phyloP scores from a whole-genome alignment of 2,888 invertebrate species.

The Lutraria lutraria region DNA sequence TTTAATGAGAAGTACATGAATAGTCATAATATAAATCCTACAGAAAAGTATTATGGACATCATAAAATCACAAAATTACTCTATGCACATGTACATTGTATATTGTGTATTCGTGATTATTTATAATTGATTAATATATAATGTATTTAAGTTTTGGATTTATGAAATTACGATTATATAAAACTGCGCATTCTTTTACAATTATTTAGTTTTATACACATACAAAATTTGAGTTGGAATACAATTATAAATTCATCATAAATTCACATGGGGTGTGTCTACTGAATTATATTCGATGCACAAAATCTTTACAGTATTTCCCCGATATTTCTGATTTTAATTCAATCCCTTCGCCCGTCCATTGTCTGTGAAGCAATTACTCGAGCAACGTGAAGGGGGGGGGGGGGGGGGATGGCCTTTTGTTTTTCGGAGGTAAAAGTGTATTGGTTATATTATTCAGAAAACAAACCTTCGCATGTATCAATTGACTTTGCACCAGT shows the following conservation, averaged over 20 bases:
- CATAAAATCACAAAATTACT: neutral
- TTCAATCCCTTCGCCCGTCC: neutral
- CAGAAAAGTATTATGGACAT: neutral
- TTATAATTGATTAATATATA: too few relatives aligned
- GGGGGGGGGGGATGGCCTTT: neutral
- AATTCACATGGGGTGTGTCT: neutral
- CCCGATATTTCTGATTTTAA: neutral
- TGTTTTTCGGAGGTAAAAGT: neutral
- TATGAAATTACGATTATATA: too few relatives aligned
- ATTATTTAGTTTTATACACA: too few relatives aligned
- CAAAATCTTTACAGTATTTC: neutral
- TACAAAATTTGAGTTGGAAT: too few relatives aligned
- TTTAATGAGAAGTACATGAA: neutral
- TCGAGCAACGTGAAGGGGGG: too few relatives aligned
- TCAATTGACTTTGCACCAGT: conserved; percentile 10
- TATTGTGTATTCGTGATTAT: neutral
- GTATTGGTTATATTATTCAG: neutral
- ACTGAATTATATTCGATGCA: neutral
- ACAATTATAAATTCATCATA: too few relatives aligned
- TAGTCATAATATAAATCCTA: neutral
- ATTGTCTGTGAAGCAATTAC: too few relatives aligned
- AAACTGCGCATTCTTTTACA: too few relatives aligned
- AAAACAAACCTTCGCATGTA: conserved; percentile 24
- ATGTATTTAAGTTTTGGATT: too few relatives aligned
- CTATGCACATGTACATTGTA: neutral